Conservation (phyloP, 2,797 vertebrate genomes). For the Gephyroberyx darwinii region DNA sequence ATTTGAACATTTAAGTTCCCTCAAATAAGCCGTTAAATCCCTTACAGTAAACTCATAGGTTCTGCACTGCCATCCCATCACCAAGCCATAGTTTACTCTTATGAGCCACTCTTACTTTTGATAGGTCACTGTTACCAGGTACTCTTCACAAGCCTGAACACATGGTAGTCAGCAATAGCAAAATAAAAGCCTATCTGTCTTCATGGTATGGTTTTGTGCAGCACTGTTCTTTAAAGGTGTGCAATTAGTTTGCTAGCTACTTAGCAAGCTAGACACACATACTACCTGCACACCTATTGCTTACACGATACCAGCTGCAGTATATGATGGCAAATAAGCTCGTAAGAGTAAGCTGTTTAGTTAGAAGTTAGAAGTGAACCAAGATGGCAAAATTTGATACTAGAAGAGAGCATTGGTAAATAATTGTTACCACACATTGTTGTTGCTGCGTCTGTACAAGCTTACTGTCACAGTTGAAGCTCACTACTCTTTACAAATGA, state of each 20-base stretch:
- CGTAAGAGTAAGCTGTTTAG: conserved; percentile 21
- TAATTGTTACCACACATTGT: conserved; percentile 15
- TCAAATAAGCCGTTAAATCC: conserved; percentile 12
- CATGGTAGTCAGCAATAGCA: neutral
- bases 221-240: neutral
- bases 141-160: neutral
- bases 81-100: conserved; percentile 11
- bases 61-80: conserved; percentile 10
- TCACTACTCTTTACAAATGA: conserved; percentile 29
- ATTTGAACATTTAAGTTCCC: conserved; percentile 30
- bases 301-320: conserved; percentile 25
- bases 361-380: conserved; percentile 6
- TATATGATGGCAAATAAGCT: conserved; percentile 33
- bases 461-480: conserved; percentile 17
- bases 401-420: conserved; percentile 32
- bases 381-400: conserved; percentile 28
- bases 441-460: conserved; percentile 10
- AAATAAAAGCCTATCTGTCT: neutral
- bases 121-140: neutral
- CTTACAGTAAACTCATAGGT: neutral
- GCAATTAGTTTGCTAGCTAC: neutral
- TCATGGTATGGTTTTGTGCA: no score
- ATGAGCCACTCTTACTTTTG: neutral
- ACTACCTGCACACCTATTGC: conserved; percentile 11
- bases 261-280: neutral